Evolutionary conservation across 2,888 invertebrate species (phyloP).

Genomic region (Abscondita cerata): DNA sequence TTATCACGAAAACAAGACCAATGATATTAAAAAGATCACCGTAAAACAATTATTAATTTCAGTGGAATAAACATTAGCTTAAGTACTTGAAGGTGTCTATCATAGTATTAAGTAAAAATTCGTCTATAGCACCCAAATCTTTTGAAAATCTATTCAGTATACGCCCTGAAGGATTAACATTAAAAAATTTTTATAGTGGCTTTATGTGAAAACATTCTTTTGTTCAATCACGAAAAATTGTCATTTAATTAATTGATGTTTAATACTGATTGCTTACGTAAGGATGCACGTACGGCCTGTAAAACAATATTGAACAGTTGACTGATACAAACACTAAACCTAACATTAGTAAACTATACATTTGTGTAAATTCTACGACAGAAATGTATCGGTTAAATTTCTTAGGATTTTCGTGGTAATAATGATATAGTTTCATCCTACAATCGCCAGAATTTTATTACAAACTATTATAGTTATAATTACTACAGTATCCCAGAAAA

Average conservation of each 20-base stretch:
- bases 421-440: slow-evolving; percentile 32
- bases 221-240: slow-evolving; percentile 67
- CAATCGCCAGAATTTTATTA: too few relatives aligned
- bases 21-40: slow-evolving; percentile 74
- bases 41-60: too few relatives aligned
- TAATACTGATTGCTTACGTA: slow-evolving; percentile 45
- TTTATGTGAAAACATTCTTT: slow-evolving; percentile 73
- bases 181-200: slow-evolving; percentile 77
- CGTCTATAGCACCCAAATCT: slow-evolving; percentile 68
- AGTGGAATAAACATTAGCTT: too few relatives aligned
- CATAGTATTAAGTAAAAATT: slow-evolving; percentile 60
- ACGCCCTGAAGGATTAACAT: slow-evolving; percentile 73
- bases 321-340: slow-evolving; percentile 57
- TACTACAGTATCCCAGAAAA: slow-evolving; percentile 51
- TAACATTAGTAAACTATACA: slow-evolving; percentile 57
- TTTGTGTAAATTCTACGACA: slow-evolving; percentile 52
- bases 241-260: background rate
- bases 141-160: slow-evolving; percentile 77
- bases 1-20: slow-evolving; percentile 78
- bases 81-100: slow-evolving; percentile 58
- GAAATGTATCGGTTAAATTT: too few relatives aligned
- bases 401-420: too few relatives aligned
- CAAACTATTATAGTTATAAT: too few relatives aligned
- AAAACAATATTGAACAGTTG: slow-evolving; percentile 61
- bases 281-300: slow-evolving; percentile 70